Evolutionary conservation across 2,888 invertebrate species (phyloP).

Genomic region (Selenia dentaria): DNA sequence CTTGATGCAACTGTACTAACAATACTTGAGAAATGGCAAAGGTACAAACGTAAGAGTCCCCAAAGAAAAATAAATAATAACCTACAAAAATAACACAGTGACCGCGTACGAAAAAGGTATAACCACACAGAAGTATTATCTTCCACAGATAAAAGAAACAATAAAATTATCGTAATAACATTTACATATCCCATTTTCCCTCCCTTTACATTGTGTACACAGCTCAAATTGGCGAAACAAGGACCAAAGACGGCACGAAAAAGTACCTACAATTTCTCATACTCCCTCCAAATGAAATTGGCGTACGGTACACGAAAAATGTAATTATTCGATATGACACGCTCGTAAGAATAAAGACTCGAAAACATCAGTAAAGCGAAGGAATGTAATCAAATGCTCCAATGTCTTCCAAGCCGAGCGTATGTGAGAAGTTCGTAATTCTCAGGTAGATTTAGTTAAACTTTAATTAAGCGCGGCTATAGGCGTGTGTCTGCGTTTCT

Average conservation of each 20-base stretch:
- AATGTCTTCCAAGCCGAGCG: slow-evolving; percentile 1
- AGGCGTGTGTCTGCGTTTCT: slow-evolving; percentile 1
- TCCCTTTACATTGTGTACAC: background rate
- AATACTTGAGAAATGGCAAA: no score
- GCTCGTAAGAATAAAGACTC: slow-evolving; percentile 4
- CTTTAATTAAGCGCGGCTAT: slow-evolving; percentile 15
- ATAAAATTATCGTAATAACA: background rate
- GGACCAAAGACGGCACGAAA: background rate
- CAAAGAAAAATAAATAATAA: no score
- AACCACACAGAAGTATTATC: background rate
- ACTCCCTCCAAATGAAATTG: slow-evolving; percentile 4
- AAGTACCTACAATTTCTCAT: background rate
- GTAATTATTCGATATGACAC: slow-evolving; percentile 5
- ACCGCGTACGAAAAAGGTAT: no score
- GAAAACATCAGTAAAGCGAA: slow-evolving; percentile 11
- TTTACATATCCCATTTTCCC: background rate
- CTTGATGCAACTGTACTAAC: no score
- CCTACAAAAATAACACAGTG: no score
- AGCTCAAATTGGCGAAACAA: background rate
- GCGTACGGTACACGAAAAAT: slow-evolving; percentile 1
- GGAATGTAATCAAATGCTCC: slow-evolving; percentile 16
- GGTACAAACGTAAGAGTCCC: no score
- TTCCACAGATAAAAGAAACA: background rate
- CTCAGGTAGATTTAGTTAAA: slow-evolving; percentile 16
- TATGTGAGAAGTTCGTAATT: slow-evolving; percentile 4